phyloP scores from a whole-genome alignment of 2,113 vertebrate species.

The Xiphophorus maculatus region DNA sequence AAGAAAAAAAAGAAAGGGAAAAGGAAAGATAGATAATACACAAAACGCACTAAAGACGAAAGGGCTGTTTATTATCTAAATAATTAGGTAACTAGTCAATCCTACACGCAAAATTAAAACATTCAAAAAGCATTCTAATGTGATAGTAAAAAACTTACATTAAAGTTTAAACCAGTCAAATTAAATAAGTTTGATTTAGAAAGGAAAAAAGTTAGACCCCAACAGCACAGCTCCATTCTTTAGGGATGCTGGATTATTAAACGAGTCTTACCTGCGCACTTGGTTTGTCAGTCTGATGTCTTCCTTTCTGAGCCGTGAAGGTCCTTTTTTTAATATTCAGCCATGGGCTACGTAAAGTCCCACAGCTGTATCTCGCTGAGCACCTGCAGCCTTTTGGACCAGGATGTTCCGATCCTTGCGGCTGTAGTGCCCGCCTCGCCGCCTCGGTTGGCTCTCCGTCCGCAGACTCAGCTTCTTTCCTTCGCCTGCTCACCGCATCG shows the following conservation, averaged over 20 bases:
- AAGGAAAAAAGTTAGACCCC: constrained; percentile 39
- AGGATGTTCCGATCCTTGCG: neutral
- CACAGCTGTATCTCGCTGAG: neutral
- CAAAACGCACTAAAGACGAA: neutral
- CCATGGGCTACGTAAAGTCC: neutral
- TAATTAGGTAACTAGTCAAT: neutral
- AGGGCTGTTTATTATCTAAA: neutral
- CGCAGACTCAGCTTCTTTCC: constrained; percentile 3
- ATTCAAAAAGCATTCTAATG: neutral
- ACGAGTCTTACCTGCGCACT: constrained; percentile 57
- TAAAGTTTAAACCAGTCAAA: constrained; percentile 8
- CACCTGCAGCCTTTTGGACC: neutral
- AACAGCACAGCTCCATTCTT: constrained; percentile 6
- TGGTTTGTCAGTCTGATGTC: constrained; percentile 11
- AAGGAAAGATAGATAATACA: neutral
- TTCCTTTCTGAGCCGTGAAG: neutral
- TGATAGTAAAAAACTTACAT: neutral
- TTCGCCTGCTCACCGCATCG: constrained; percentile 2
- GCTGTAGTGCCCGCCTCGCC: neutral
- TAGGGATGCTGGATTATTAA: neutral
- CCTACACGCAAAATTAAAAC: neutral
- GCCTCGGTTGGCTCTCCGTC: constrained; percentile 14
- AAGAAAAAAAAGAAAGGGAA: neutral
- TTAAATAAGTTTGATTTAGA: neutral
- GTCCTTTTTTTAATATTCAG: neutral